Evolutionary conservation across 2,888 invertebrate species (phyloP).

Genomic region (Anodontia alba): DNA sequence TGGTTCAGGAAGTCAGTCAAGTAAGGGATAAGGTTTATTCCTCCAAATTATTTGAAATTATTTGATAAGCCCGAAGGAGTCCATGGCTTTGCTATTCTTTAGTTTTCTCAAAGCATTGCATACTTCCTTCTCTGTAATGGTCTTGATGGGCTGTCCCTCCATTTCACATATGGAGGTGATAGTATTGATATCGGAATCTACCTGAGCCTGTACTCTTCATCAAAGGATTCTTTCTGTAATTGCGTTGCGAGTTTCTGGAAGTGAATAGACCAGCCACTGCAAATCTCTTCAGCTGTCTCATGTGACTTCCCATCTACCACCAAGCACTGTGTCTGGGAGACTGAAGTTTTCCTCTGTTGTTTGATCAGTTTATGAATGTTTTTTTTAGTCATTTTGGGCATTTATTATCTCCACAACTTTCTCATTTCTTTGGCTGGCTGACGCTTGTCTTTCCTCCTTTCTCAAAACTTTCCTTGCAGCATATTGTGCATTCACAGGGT

Average conservation of each 20-base stretch:
- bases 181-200: not conserved
- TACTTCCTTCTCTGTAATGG: not conserved
- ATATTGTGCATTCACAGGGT: not conserved
- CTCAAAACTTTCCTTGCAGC: not conserved
- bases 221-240: not conserved
- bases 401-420: not conserved
- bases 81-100: conserved; percentile 27
- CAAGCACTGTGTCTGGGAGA: not conserved
- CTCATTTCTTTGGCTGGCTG: not conserved
- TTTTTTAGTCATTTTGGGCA: not conserved
- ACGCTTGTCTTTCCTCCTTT: not conserved
- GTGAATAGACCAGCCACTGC: not conserved
- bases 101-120: not conserved
- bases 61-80: not conserved
- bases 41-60: conserved; percentile 21
- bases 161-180: not conserved
- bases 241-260: not conserved
- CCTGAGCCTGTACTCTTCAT: not conserved
- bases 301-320: not conserved
- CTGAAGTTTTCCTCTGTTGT: not conserved
- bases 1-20: not conserved
- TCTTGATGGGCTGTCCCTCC: not conserved
- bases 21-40: not conserved
- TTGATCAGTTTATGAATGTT: not conserved
- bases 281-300: not conserved